Evolutionary conservation across 2,888 invertebrate genomes (phyloP).

Genomic region (Mesochorus sp.): DNA sequence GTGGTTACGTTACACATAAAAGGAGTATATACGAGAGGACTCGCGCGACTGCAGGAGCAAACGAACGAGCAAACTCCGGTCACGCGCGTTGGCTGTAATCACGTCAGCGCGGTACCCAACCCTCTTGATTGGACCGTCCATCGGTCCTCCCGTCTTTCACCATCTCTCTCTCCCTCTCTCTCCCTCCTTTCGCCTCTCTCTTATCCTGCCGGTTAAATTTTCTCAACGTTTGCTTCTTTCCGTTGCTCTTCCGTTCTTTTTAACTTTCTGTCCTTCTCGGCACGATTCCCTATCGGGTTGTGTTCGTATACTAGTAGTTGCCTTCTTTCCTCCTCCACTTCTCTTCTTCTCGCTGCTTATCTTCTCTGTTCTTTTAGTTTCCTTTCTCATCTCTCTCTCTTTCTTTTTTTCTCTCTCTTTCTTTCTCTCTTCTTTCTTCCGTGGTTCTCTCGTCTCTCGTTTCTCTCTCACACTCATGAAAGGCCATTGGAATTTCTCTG

Average conservation of each 20-base stretch:
- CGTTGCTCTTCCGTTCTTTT: slow-evolving; percentile 25
- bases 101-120: slow-evolving; percentile 76
- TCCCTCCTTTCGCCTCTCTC: slow-evolving; percentile 21
- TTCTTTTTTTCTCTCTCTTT: slow-evolving; percentile 21
- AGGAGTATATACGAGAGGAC: slow-evolving; percentile 37
- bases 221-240: slow-evolving; percentile 46
- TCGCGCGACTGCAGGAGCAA: slow-evolving; percentile 68
- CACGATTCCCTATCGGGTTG: slow-evolving; percentile 55
- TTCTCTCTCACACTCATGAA: slow-evolving; percentile 27
- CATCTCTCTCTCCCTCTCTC: slow-evolving; percentile 41
- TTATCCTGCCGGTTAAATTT: slow-evolving; percentile 27
- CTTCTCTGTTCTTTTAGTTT: slow-evolving; percentile 25
- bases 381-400: slow-evolving; percentile 5
- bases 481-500: slow-evolving; percentile 56
- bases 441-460: slow-evolving; percentile 39
- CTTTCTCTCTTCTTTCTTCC: slow-evolving; percentile 28
- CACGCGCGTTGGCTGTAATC: slow-evolving; percentile 80
- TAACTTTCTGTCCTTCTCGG: slow-evolving; percentile 34
- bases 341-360: slow-evolving; percentile 13
- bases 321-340: slow-evolving; percentile 38
- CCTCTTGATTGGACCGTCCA: slow-evolving; percentile 77
- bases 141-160: slow-evolving; percentile 58
- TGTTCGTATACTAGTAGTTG: slow-evolving; percentile 41
- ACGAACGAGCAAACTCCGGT: slow-evolving; percentile 74
- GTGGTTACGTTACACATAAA: slow-evolving; percentile 9